A percentile compares a stretch with the other conserved stretches of the same genome.
Conservation (phyloP, 2,113 vertebrate genomes). For the Etheostoma cragini region DNA sequence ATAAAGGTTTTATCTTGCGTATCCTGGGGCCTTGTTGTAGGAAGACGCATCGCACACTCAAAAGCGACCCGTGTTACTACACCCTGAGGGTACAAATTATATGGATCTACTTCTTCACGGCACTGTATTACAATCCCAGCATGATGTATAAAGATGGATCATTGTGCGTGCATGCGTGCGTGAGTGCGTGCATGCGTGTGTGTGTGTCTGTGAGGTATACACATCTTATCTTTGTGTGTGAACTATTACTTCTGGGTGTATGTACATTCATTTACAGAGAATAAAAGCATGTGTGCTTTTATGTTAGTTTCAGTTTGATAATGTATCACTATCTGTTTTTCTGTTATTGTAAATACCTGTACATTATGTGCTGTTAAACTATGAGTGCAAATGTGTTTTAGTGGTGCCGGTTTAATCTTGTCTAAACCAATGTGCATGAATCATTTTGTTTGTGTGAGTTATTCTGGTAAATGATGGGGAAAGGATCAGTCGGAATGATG, state of each 20-base stretch:
- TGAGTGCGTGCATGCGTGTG: background rate
- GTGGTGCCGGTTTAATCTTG: background rate
- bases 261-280: background rate
- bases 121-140: slow-evolving; percentile 34
- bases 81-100: slow-evolving; percentile 42
- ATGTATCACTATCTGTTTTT: background rate
- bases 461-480: background rate
- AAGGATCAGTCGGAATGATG: background rate
- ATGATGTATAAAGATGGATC: slow-evolving; percentile 6
- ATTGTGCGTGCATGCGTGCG: slow-evolving; percentile 5
- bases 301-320: background rate
- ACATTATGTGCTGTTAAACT: background rate
- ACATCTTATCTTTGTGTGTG: background rate
- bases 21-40: slow-evolving; percentile 59
- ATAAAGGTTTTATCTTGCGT: slow-evolving; percentile 64
- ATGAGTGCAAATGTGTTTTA: background rate
- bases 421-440: background rate
- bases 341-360: background rate
- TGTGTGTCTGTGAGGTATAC: background rate
- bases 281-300: background rate
- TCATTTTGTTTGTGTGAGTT: background rate
- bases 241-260: background rate
- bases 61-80: slow-evolving; percentile 45
- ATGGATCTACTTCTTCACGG: slow-evolving; percentile 53
- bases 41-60: slow-evolving; percentile 48